A percentile compares a stretch with the other conserved stretches of the same genome.
Conservation (phyloP, 2,888 invertebrate species). For the Petrophora chlorosata region DNA sequence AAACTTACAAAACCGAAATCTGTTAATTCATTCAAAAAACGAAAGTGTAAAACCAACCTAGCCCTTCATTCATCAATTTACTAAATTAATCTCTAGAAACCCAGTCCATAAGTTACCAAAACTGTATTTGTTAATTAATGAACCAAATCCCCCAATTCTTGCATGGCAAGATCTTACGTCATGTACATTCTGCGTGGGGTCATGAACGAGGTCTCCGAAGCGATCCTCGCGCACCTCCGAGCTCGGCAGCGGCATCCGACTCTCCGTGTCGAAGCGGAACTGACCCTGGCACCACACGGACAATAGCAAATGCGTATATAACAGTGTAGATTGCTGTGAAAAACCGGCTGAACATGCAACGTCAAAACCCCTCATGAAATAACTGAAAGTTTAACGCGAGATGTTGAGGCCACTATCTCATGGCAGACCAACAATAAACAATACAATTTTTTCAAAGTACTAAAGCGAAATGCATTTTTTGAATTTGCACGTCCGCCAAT, state of each 20-base stretch:
- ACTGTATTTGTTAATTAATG: no score
- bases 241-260: conserved; percentile 88
- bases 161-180: conserved; percentile 78
- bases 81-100: no score
- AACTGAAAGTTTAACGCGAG: no score
- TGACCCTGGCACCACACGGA: conserved; percentile 87
- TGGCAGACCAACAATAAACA: no score
- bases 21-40: no score
- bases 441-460: no score
- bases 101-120: no score
- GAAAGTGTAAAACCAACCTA: no score
- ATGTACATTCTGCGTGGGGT: conserved; percentile 78
- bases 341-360: conserved; percentile 6
- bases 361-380: neutral
- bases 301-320: conserved; percentile 50
- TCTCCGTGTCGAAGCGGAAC: conserved; percentile 95
- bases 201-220: conserved; percentile 77
- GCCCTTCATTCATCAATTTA: no score
- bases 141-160: neutral
- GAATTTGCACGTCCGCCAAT: conserved; percentile 14
- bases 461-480: neutral
- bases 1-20: no score
- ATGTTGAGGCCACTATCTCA: no score
- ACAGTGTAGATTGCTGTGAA: conserved; percentile 37
- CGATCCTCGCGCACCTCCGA: conserved; percentile 88